Evolutionary conservation across 1,140 invertebrate genomes (phyloP), one percentile per base, ranked within the genome.

Genomic region (Mactra quadrangularis): DNA sequence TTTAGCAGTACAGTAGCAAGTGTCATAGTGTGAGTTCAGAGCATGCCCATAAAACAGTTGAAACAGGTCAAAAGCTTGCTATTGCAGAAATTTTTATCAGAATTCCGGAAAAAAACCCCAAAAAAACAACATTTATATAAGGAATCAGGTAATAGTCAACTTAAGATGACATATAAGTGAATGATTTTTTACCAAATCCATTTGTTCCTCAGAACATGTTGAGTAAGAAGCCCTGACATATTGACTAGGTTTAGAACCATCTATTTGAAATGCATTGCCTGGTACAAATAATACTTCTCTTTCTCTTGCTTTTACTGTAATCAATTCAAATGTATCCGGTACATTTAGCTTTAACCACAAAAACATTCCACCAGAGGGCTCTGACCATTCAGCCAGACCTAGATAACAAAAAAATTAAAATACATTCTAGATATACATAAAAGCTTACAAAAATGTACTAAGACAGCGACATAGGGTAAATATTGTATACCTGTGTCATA

Each of bases 311-410:
- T 94, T 90, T 75, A 95, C 94, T 93, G 95, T 95, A 2, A 96
- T 94, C 95, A 97, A 95, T 77, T 95, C 94, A 92, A 95, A 95
- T 3, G 96, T 96, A 87, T 97, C 96, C 0, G 94, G 90, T 0
- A 97, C 93, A 3, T 94, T 95, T 0, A 96, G 94, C 88, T 95
- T 95, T 25, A 97, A 93, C 96, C 96, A 97, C 15, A 96, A 93
- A 92, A 96, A 97, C 94, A 97, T 95, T 1, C 96, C 96, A n/a
- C 95, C 96, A 2, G 91, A 89, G 0, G 96, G 96, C 45, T 94
- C 87, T 4, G 92, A 87, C 94, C 96, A 96, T 53, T 96, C 95
- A 3, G 94, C 96, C 1, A 96, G 90, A 52, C 94, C 95, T 94
- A 89, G n/a, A 64, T 27, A 29, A 62, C 7, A 27, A 13, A 64